Base-by-base conservation (phyloP, 2,888 invertebrate genomes). In the Apomyelois bistriatella region DNA sequence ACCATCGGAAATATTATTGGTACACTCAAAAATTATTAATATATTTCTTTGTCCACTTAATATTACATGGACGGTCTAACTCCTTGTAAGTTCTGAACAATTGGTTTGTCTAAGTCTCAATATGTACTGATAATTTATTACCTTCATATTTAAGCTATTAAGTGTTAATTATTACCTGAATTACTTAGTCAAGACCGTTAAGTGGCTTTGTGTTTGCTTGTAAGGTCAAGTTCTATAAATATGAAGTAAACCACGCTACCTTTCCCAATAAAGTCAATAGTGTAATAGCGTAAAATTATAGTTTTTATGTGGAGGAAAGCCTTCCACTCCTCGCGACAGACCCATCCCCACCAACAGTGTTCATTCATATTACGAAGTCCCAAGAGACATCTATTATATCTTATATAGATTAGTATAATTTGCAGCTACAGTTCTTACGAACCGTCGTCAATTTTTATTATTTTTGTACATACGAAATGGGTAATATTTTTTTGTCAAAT, bases 401-500 rank as follows among this genome's bases (percentile, higher is more conserved):
- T 38, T 12, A 10, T 28, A 8, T 36, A 15, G 49, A 38, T 9
- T 37, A 36, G 15, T 37, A 36, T 48, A 8, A 22, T 36, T 37
- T 48, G 40, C 22, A 40, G 41, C 38, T 15, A 40, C 13, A 17
- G 17, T 35, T 38, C 35, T 38, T 28, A 16, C 38, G 32, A 32
- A 32, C 28, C 7, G 15, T 5, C 40, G 30, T 30, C 37, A 13
- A 13, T 16, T 28, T n/a, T 53, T 22, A 22, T 58, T 56, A 50
- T 51, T 60, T 61, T 58, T 57, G 57, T 62, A 56, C 49, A 57
- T 57, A 59, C 35, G 49, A 40, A 54, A 59, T 32, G 52, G 57
- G 53, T 47, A 58, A 58, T 52, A 46, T 55, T 57, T 59, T 59
- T 62, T 57, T 60, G 63, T 60, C 53, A 59, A 58, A 61, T 61